Evolutionary conservation across 2,888 invertebrate species (phyloP).

Genomic region (Auanema freiburgensis): DNA sequence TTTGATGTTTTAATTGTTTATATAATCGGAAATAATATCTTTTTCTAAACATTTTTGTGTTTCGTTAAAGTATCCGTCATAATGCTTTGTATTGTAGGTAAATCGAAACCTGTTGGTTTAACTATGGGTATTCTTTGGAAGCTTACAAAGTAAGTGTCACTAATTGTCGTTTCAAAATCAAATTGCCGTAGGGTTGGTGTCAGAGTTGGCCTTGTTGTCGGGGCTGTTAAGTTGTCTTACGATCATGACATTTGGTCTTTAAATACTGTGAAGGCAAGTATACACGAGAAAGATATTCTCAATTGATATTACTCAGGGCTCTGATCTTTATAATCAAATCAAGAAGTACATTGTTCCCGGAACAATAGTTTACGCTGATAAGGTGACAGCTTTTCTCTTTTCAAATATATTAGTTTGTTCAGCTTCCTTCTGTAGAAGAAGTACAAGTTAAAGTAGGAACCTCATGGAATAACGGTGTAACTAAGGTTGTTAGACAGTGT

Average conservation of each 20-base stretch:
- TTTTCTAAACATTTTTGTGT: too few relatives aligned
- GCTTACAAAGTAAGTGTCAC: constrained; percentile 25
- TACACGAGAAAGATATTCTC: background rate
- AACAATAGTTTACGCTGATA: constrained; percentile 56
- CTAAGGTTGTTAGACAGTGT: constrained; percentile 33
- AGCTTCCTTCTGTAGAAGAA: constrained; percentile 53
- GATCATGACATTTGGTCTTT: constrained; percentile 61
- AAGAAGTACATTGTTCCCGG: constrained; percentile 60
- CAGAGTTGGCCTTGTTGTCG: constrained; percentile 55
- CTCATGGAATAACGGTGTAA: constrained; percentile 53
- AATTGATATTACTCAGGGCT: constrained; percentile 29
- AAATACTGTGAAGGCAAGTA: constrained; percentile 41
- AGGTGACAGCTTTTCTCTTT: constrained; percentile 31
- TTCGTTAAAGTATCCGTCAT: too few relatives aligned
- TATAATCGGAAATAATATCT: too few relatives aligned
- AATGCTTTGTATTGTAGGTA: background rate
- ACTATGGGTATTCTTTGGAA: constrained; percentile 37
- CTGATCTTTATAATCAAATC: constrained; percentile 49
- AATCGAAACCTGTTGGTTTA: constrained; percentile 7
- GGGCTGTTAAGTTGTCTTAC: constrained; percentile 57
- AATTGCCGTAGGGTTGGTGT: constrained; percentile 37
- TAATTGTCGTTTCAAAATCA: too few relatives aligned
- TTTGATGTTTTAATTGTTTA: too few relatives aligned
- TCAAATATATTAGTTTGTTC: constrained; percentile 7
- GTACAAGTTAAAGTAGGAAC: constrained; percentile 51